These are phyloP conservation scores for Adela reaumurella DNA, from an alignment of 2,888 invertebrate genomes.

Conservation along the genomic window DNA sequence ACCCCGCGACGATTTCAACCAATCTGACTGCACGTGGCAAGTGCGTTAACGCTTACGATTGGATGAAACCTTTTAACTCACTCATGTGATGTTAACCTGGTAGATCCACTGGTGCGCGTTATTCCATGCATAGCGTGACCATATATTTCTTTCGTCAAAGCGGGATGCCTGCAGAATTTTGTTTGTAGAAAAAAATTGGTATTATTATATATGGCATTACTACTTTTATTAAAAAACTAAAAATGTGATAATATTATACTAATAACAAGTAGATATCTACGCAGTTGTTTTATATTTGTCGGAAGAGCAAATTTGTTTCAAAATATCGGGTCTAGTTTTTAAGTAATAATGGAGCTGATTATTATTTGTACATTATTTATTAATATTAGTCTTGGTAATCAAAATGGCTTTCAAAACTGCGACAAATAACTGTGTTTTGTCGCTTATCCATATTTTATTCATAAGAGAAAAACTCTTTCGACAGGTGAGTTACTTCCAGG, in stretches of 20 bases:
- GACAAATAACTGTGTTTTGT: constrained; percentile 13
- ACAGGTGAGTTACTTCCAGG: constrained; percentile 9
- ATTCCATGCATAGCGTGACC: no score
- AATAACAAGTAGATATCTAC: neutral
- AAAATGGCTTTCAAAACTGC: constrained; percentile 13
- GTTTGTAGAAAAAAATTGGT: constrained; percentile 5
- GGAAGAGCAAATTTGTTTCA: constrained; percentile 8
- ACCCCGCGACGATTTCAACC: no score
- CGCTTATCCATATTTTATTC: constrained; percentile 12
- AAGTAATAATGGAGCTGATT: constrained; percentile 9
- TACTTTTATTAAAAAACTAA: neutral
- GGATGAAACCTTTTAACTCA: no score
- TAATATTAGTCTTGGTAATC: constrained; percentile 11
- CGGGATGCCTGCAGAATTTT: constrained; percentile 3
- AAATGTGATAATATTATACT: neutral
- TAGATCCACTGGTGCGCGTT: no score
- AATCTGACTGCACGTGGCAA: no score
- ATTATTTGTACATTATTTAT: constrained; percentile 10
- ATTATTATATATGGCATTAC: neutral
- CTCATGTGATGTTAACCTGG: no score
- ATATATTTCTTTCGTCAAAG: constrained; percentile 2
- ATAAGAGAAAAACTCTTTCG: constrained; percentile 6
- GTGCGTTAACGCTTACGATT: no score
- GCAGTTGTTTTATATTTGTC: constrained; percentile 7
- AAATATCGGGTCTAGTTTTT: constrained; percentile 11